phyloP scores from a whole-genome alignment of 2,888 invertebrate genomes.

The Drosophila differens region DNA sequence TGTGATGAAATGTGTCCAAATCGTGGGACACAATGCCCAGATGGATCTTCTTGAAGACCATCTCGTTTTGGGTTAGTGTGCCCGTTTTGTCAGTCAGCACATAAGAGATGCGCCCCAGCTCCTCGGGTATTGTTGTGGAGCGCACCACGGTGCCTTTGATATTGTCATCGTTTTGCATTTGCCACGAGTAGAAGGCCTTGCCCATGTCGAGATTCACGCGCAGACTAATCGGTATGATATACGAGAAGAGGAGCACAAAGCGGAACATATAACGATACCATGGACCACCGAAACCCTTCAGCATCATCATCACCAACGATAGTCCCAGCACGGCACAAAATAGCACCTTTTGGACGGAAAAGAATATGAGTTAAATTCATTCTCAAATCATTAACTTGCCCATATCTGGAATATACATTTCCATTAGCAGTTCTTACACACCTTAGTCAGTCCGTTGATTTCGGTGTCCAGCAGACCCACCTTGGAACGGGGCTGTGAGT shows the following conservation, averaged over 20 bases:
- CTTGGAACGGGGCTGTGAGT: conserved; percentile 97
- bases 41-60: conserved; percentile 98
- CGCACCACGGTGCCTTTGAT: conserved; percentile 98
- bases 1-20: conserved; percentile 87
- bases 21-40: conserved; percentile 97
- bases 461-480: conserved; percentile 97
- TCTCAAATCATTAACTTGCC: not conserved
- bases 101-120: conserved; percentile 97
- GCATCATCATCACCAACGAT: conserved; percentile 96
- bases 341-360: conserved; percentile 87
- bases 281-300: conserved; percentile 98
- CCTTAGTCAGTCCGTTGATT: conserved; percentile 98
- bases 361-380: not conserved
- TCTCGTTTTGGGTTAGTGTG: conserved; percentile 98
- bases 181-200: conserved; percentile 98
- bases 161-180: conserved; percentile 96
- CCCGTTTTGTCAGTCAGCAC: conserved; percentile 99
- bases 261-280: conserved; percentile 99
- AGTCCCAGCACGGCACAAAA: conserved; percentile 96
- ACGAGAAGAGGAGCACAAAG: conserved; percentile 98
- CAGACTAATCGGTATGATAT: conserved; percentile 99
- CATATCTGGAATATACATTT: not conserved
- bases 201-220: conserved; percentile 99
- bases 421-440: conserved; percentile 54
- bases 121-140: conserved; percentile 99